phyloP scores from a whole-genome alignment of 2,113 vertebrate species.

The Nymphicus hollandicus region DNA sequence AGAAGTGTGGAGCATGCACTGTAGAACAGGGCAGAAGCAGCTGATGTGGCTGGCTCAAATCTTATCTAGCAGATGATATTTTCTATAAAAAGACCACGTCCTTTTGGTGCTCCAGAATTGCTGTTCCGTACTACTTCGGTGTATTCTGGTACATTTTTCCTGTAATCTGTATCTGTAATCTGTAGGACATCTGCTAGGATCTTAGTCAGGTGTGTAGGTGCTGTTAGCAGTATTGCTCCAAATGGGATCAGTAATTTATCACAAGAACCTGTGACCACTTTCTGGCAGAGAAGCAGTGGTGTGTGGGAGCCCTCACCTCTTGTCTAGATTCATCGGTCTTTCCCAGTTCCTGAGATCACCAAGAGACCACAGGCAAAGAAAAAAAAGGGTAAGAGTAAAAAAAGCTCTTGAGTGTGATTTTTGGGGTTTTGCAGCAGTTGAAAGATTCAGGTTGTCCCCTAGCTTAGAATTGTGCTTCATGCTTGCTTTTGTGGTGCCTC shows the following conservation, averaged over 20 bases:
- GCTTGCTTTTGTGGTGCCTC: neutral
- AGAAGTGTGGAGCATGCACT: neutral
- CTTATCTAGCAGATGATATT: neutral
- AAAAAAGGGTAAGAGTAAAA: neutral
- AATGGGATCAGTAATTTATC: neutral
- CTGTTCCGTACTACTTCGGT: neutral
- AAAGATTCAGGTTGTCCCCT: neutral
- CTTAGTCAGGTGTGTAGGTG: neutral
- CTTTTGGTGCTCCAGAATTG: neutral
- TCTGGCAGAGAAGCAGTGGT: neutral
- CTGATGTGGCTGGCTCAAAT: neutral
- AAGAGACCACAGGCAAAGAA: neutral
- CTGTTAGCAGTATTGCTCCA: neutral
- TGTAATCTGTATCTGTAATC: neutral
- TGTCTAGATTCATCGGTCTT: accelerated
- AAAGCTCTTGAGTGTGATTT: neutral
- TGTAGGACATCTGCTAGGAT: neutral
- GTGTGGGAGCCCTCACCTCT: neutral
- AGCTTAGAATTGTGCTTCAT: neutral
- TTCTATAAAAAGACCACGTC: neutral
- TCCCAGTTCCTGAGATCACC: neutral
- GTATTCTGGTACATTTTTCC: neutral
- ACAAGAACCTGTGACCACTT: neutral
- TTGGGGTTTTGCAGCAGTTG: neutral
- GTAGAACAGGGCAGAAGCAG: neutral